Evolutionary conservation across 2,888 invertebrate genomes (phyloP), one percentile per base, ranked within the genome.

Genomic region (Lottia scabra): DNA sequence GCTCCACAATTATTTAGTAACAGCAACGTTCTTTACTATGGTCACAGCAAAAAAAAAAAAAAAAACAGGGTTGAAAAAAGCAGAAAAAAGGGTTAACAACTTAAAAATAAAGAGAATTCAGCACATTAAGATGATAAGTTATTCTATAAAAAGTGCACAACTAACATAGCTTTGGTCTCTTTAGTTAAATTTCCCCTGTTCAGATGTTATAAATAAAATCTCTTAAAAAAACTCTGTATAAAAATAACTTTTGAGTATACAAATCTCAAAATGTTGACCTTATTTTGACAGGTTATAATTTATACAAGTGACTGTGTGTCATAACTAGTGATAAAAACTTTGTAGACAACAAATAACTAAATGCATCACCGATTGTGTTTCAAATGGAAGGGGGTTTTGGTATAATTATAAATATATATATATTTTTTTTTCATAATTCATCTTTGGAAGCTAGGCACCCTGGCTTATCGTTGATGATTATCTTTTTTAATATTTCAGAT

Each of bases 381-480:
- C 10, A 8, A 38, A 38, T 8, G 5, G 38, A 10, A 38, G 10
- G 38, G 30, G 38, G 38, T 38, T 38, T 38, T 38, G 38, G 38
- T 38, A 38, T 38, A 56, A 56, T 19, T 19, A 13, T 56, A 19
- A 19, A 56, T 56, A 56, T 56, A 56, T 56, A 19, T 56, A 16
- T 56, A 23, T 56, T 19, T 56, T 56, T 56, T 56, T 56, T 56
- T 23, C 19, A 56, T 23, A 16, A 23, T 19, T 56, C 23, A 23
- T 56, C 23, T 56, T 56, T 56, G 23, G 56, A 23, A 56, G 56
- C 56, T 56, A 56, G 56, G 56, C 56, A 56, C 56, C 56, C 56
- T 56, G 56, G 56, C 56, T 23, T 56, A 56, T 56, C 56, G 56
- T 56, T 56, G 56, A 56, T 56, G 56, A 56, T 23, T 56, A 56